Evolutionary conservation across 2,888 invertebrate species (phyloP).

Genomic region (Nymphalis polychloros): DNA sequence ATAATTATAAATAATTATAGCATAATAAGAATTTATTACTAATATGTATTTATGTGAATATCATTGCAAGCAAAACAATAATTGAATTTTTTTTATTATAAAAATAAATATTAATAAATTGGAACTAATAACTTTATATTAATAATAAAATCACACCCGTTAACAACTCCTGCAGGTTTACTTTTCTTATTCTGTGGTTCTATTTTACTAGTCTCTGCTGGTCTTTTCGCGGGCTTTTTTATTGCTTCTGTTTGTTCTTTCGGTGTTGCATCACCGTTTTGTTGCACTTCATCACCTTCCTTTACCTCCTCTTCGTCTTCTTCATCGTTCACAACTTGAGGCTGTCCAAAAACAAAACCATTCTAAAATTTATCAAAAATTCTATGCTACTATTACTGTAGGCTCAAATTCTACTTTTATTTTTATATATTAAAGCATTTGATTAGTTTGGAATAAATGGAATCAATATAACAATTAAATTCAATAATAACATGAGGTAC

Average conservation of each 20-base stretch:
- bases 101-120: background rate
- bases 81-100: background rate
- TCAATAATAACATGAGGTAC: no score
- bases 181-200: slow-evolving; percentile 61
- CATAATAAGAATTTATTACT: no score
- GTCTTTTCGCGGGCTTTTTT: slow-evolving; percentile 51
- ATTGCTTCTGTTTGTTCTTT: slow-evolving; percentile 46
- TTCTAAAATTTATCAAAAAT: no score
- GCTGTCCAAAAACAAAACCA: slow-evolving; percentile 49
- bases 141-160: slow-evolving; percentile 40
- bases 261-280: slow-evolving; percentile 58
- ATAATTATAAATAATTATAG: no score
- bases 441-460: no score
- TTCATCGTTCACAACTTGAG: slow-evolving; percentile 71
- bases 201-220: slow-evolving; percentile 45
- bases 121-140: background rate
- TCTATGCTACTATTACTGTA: no score
- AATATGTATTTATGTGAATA: no score
- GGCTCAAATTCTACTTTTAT: no score
- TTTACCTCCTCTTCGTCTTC: slow-evolving; percentile 62
- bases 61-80: background rate
- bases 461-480: no score
- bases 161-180: slow-evolving; percentile 46
- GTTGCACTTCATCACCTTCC: slow-evolving; percentile 40
- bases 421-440: no score